Evolutionary conservation across 2,113 vertebrate species (phyloP).

Genomic region (Bubo scandiacus): DNA sequence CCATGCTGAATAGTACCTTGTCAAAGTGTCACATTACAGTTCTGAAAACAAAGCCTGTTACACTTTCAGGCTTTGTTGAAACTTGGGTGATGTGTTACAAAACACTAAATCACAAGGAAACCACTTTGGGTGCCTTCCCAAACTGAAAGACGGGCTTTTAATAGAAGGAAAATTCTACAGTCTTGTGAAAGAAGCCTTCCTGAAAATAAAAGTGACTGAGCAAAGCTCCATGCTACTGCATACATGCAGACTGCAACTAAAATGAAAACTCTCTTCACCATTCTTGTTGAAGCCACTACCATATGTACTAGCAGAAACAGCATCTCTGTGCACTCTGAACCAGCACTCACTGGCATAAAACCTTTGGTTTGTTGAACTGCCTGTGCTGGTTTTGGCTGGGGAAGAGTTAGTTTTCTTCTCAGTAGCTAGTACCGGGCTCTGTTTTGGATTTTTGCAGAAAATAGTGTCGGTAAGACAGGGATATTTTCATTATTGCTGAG

Average conservation of each 20-base stretch:
- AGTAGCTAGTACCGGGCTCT: no score
- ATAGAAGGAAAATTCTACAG: background rate
- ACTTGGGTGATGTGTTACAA: background rate
- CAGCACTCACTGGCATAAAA: background rate
- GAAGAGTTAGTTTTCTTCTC: no score
- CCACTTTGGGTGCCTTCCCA: background rate
- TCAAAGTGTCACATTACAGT: background rate
- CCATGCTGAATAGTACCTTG: background rate
- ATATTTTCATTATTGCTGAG: no score
- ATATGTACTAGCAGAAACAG: background rate
- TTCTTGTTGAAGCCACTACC: background rate
- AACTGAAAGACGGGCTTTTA: background rate
- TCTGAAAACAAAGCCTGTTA: background rate
- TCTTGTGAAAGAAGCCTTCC: background rate
- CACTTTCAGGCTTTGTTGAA: background rate
- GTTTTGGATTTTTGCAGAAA: no score
- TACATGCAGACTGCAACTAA: rapidly evolving
- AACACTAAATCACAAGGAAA: background rate
- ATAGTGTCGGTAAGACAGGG: no score
- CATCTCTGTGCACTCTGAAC: background rate
- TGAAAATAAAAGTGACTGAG: background rate
- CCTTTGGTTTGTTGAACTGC: background rate
- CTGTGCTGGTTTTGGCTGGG: no score
- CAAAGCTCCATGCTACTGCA: background rate
- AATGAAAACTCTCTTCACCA: background rate